Evolutionary conservation across 2,888 invertebrate genomes (phyloP), one percentile per base, ranked within the genome.

Genomic region (Odontocolon sp.): DNA sequence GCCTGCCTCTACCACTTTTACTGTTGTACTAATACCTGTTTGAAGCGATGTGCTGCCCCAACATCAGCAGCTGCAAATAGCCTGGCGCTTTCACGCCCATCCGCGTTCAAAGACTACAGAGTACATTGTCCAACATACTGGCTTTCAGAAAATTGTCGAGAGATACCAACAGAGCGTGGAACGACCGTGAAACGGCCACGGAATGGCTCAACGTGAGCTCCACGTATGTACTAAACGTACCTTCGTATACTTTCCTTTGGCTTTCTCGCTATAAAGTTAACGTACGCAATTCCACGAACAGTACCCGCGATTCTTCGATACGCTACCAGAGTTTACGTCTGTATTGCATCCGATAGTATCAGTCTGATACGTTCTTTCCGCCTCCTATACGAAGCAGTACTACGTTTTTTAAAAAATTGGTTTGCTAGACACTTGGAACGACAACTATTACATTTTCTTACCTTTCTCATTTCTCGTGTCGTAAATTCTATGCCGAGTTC

Each of bases 1-100:
- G 38, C 40, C 28, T 28, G 21, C 40, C 26, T 8, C 28, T 21
- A 36, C 26, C 23, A 23, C 59, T 66, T 52, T 28, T 52, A 5
- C 36, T 42, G 8, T n/a, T 11, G 8, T 40, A 26, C 68, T 77
- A 72, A 77, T 77, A 77, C 77, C 68, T 57, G 68, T 72, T 77
- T 72, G 67, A 77, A 77, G n/a, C 61, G 63, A 68, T 64, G 52
- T 36, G 33, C 63, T 63, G 50, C 42, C 64, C 73, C 57, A 21
- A 63, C 28, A 33, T n/a, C 26, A 63, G 59, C 71, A 42, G 76
- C 67, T 68, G 68, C 50, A 50, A 72, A 56, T 36, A 16, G 36
- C 52, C 50, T 23, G 26, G 36, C n/a, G 68, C 63, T 68, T 72
- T 77, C 68, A 72, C 68, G 64, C 57, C 77, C 57, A 52, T 31